Evolutionary conservation across 1,140 invertebrate genomes (phyloP).

Genomic region (Meloidogyne chitwoodi): DNA sequence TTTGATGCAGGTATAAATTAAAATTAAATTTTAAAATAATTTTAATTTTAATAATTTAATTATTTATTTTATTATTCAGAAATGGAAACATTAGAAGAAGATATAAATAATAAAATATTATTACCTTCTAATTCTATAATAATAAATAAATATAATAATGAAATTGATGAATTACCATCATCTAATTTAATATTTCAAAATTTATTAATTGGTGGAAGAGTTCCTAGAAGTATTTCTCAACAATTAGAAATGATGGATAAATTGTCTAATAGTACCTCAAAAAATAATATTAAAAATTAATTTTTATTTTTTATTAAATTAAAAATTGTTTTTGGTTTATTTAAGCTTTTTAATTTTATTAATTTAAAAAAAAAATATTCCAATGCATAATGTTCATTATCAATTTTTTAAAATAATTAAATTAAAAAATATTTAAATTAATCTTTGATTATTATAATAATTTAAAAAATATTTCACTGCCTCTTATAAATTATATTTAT

Average conservation of each 20-base stretch:
- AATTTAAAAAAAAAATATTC: too few species aligned
- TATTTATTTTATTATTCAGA: not conserved
- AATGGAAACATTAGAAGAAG: not conserved
- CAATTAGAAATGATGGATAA: slow-evolving; percentile 15
- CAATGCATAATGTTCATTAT: too few species aligned
- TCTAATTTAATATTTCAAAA: not conserved
- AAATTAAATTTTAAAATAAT: not conserved
- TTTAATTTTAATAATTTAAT: not conserved
- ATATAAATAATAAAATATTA: too few species aligned
- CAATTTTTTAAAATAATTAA: too few species aligned
- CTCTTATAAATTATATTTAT: too few species aligned
- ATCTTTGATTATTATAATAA: too few species aligned
- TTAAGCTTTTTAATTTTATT: too few species aligned
- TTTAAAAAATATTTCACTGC: too few species aligned
- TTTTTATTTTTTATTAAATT: too few species aligned
- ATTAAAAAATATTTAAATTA: too few species aligned
- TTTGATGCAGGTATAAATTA: not conserved
- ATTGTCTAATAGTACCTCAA: not conserved
- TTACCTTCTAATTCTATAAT: too few species aligned
- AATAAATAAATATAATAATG: not conserved
- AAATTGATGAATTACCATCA: not conserved
- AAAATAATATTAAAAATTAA: not conserved
- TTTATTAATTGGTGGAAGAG: not conserved
- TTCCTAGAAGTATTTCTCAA: slow-evolving; percentile 16
- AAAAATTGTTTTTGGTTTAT: too few species aligned